Base-by-base conservation (phyloP, 2,888 invertebrate species). In the Agonum fuliginosum region DNA sequence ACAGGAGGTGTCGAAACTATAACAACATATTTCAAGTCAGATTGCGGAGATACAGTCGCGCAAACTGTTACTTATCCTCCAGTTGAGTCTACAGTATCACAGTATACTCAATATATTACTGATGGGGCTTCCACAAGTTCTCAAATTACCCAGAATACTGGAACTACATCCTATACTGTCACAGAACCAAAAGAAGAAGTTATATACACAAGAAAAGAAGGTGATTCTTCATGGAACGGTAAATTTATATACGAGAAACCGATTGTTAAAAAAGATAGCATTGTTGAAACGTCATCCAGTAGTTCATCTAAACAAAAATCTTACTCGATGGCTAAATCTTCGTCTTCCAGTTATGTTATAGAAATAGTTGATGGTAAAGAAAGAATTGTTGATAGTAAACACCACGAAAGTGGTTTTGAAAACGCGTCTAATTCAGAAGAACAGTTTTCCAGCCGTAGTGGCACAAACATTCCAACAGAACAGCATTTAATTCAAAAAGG, bases 321-420 rank as follows among this genome's bases (percentile, higher is more conserved):
- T 80, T 89, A 90, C 78, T 89, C 88, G 77, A 86, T 88, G 2
- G 87, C 88, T 65, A 91, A 92, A 83, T 91, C 90, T 30, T 89
- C 91, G 37, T 90, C 91, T 0, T 90, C 90, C 14, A 91, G 91
- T 12, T 91, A 92, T 82, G 90, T 90, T 27, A 89, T 92, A 58
- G 92, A 93, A 86, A 89, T 91, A 80, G 89, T 91, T 19, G 91
- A 91, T 82, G 91, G 91, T 0, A 91, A 91, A 83, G 91, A 91
- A 85, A 86, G 90, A 41, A 88, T 91, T 46, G 86, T 91, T 48
- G 91, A 91, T 79, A 88, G 88, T 81, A 89, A 90, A 71, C 89
- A 89, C 65, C 89, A 90, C 81, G 91, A 91, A 84, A 88, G 90
- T 85, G 90, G 90, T 58, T 88, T 88, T 82, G 88, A 87, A 51